Percentiles rank a stretch among this genome's conserved stretches.
These are phyloP conservation scores for Aphelenchoides fujianensis DNA, from an alignment of 1,140 invertebrate genomes.

Conservation along the genomic window DNA sequence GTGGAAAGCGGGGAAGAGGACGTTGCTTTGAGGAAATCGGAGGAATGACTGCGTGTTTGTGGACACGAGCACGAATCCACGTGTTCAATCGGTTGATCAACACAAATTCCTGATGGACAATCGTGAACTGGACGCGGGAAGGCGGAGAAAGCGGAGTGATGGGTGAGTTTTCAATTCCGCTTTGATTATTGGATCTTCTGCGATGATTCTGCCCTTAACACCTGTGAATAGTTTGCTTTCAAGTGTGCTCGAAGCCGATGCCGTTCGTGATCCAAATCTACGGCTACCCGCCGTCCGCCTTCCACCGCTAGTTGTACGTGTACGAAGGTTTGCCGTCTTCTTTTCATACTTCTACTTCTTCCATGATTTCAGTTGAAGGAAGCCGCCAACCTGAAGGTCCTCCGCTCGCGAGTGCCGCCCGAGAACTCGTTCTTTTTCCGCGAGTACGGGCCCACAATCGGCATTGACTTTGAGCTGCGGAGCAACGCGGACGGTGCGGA, in stretches of 20 bases:
- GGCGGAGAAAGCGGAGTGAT: too few relatives aligned
- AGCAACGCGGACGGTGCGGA: conserved; percentile 56
- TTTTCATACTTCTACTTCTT: conserved; percentile 62
- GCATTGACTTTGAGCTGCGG: conserved; percentile 28
- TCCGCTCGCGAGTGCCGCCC: conserved; percentile 71
- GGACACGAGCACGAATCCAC: too few relatives aligned
- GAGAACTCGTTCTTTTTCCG: conserved; percentile 45
- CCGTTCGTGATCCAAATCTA: conserved; percentile 47
- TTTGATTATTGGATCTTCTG: too few relatives aligned
- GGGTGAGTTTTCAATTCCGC: too few relatives aligned
- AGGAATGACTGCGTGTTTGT: too few relatives aligned
- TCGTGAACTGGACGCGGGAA: too few relatives aligned
- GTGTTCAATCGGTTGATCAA: too few relatives aligned
- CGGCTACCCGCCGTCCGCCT: conserved; percentile 66
- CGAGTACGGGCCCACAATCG: conserved; percentile 46
- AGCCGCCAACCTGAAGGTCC: conserved; percentile 68
- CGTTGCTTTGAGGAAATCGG: too few relatives aligned
- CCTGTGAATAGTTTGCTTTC: too few relatives aligned
- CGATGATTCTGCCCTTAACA: too few relatives aligned
- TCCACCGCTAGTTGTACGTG: conserved; percentile 84
- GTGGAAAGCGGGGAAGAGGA: too few relatives aligned
- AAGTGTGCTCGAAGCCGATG: conserved; percentile 33
- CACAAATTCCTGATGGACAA: too few relatives aligned
- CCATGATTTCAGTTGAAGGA: conserved; percentile 46
- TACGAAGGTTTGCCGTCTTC: conserved; percentile 68